These are phyloP conservation scores for Lutjanus erythropterus DNA, from an alignment of 2,113 vertebrate genomes.

Conservation along the genomic window DNA sequence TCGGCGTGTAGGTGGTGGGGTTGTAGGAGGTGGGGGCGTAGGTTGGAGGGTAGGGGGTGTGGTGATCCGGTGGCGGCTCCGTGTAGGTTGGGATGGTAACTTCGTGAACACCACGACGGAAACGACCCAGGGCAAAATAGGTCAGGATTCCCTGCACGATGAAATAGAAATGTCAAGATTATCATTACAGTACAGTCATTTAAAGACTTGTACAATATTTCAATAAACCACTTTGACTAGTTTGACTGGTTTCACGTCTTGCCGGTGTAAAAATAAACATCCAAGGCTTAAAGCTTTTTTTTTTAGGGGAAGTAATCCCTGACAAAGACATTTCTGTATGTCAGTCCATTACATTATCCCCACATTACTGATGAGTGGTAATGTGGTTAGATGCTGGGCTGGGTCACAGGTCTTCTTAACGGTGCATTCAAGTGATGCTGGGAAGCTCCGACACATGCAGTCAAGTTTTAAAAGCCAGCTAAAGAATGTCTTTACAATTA, in stretches of 20 bases:
- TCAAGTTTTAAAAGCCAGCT: background rate
- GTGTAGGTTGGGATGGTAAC: constrained; percentile 83
- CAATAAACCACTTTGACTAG: background rate
- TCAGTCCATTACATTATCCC: background rate
- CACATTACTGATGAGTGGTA: background rate
- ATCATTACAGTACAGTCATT: background rate
- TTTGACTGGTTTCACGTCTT: background rate
- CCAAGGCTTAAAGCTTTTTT: background rate
- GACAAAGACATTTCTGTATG: background rate
- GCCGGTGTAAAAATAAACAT: background rate
- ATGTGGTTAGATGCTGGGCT: background rate
- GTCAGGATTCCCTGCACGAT: constrained; percentile 85
- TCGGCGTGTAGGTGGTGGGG: constrained; percentile 79
- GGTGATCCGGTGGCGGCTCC: constrained; percentile 81
- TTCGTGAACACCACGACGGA: constrained; percentile 87
- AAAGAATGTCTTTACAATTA: background rate
- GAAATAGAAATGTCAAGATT: background rate
- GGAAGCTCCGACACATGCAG: background rate
- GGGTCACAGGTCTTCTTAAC: background rate
- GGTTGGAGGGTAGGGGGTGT: constrained; percentile 80
- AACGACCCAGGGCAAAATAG: constrained; percentile 87
- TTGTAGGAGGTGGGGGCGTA: constrained; percentile 75
- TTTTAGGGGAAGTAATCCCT: background rate
- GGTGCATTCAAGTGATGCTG: background rate
- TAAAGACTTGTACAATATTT: background rate